These are phyloP conservation scores for Aricia artaxerxes DNA, from an alignment of 2,888 invertebrate genomes.

Conservation along the genomic window DNA sequence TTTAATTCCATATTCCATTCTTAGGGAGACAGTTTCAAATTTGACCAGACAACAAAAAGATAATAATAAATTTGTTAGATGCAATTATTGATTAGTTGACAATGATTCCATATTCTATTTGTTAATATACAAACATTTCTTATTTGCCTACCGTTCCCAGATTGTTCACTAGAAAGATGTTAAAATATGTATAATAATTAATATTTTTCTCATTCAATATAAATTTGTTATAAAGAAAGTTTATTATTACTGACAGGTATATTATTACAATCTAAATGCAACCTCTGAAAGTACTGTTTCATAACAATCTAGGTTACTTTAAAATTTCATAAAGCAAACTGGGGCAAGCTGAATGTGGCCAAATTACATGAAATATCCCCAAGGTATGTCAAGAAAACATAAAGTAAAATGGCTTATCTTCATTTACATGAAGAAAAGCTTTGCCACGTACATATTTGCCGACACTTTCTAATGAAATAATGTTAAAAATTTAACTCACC, in stretches of 20 bases:
- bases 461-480: conserved; percentile 46
- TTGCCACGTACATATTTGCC: conserved; percentile 69
- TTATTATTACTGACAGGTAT: background rate
- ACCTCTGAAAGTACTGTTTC: conserved; percentile 11
- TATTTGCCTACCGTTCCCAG: background rate
- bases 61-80: too few species aligned
- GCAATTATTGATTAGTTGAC: too few species aligned
- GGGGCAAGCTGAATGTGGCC: background rate
- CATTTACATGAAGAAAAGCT: conserved; percentile 38
- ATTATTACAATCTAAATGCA: background rate
- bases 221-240: background rate
- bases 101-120: background rate
- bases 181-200: background rate
- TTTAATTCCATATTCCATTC: too few species aligned
- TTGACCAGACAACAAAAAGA: too few species aligned
- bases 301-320: conserved; percentile 27
- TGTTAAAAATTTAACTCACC: conserved; percentile 80
- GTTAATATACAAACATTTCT: background rate
- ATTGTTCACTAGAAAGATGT: background rate
- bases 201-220: background rate
- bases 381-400: background rate
- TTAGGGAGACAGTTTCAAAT: too few species aligned
- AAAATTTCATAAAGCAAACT: background rate
- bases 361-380: background rate
- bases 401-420: background rate